Evolutionary conservation across 2,888 invertebrate genomes (phyloP), one percentile per base, ranked within the genome.

Genomic region (Drosophila nr. medialis): DNA sequence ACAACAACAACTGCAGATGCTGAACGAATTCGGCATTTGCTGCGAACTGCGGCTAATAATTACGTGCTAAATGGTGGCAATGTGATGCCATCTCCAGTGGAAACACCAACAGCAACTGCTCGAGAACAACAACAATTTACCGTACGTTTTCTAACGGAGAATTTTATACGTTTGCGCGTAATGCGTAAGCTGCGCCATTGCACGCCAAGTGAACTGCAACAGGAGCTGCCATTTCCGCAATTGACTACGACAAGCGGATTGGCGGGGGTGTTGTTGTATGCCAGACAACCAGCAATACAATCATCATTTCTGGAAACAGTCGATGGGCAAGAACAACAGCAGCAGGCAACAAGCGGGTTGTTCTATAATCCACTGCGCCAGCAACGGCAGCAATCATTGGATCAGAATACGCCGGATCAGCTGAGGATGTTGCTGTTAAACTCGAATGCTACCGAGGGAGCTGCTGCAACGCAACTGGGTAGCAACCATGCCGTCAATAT

Each of bases 361-460:
- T 18, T 54, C 3, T 48, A 68, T 2, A 53, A 68, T 53, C 6
- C 64, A 38, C 15, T 59, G 0, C 76, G 85, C 1, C 73, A 66
- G 13, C 66, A 40, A 29, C 40, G 2, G 8, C 40, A 38, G 15
- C 64, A 48, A 11, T 70, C 70, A 1, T 53, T 53, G 15, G 68
- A 49, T 36, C 42, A 55, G 24, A 56, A 58, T 13, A 68, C 69
- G 3, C 70, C 60, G 11, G 75, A 65, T 21, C 58, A 54, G 24
- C 49, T 48, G 4, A 56, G 53, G 21, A 27, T 15, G 45, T 21
- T 73, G 18, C n/a, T 29, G 45, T 45, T 58, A 4, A 42, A 48
- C 27, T 38, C 62, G 15, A 63, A 60, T 24, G 50, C 61, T 2
- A 66, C 27, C 10, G 77, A 60, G 13, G 34, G 36, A 48, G 50